phyloP scores from a whole-genome alignment of 1,140 invertebrate species.

The Matsumurasca onukii region DNA sequence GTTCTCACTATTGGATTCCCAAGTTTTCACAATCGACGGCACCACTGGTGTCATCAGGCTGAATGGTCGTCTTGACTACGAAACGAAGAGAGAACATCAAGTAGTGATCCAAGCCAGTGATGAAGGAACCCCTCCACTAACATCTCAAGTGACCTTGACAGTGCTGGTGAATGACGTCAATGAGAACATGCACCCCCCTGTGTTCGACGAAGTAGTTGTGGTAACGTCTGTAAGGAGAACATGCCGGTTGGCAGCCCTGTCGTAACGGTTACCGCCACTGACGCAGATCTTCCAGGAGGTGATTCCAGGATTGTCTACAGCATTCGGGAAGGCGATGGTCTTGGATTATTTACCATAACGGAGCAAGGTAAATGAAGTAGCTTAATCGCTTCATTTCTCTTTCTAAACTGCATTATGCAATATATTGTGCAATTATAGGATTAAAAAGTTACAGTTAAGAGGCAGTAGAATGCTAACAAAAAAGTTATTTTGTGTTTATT shows the following conservation, averaged over 20 bases:
- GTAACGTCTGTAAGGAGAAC: slow-evolving; percentile 70
- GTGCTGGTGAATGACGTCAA: slow-evolving; percentile 82
- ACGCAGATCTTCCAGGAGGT: slow-evolving; percentile 72
- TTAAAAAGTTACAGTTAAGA: no score
- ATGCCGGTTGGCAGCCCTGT: slow-evolving; percentile 53
- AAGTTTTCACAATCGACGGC: slow-evolving; percentile 78
- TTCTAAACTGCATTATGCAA: no score
- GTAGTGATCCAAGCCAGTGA: slow-evolving; percentile 79
- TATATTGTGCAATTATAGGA: no score
- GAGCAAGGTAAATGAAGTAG: slow-evolving; percentile 75
- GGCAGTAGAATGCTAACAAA: no score
- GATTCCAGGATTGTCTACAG: slow-evolving; percentile 82
- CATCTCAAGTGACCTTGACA: slow-evolving; percentile 78
- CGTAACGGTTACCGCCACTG: slow-evolving; percentile 47
- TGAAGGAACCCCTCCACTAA: slow-evolving; percentile 68
- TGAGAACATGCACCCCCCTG: slow-evolving; percentile 74
- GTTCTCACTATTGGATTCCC: slow-evolving; percentile 60
- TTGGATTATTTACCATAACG: slow-evolving; percentile 89
- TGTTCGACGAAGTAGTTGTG: slow-evolving; percentile 77
- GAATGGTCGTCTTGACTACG: slow-evolving; percentile 74
- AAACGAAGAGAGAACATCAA: slow-evolving; percentile 83
- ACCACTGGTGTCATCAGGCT: slow-evolving; percentile 76
- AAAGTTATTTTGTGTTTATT: no score
- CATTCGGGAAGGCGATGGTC: slow-evolving; percentile 82
- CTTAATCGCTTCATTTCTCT: no score